Base-by-base conservation (phyloP, 2,113 vertebrate genomes). In the Spea multiplicata region DNA sequence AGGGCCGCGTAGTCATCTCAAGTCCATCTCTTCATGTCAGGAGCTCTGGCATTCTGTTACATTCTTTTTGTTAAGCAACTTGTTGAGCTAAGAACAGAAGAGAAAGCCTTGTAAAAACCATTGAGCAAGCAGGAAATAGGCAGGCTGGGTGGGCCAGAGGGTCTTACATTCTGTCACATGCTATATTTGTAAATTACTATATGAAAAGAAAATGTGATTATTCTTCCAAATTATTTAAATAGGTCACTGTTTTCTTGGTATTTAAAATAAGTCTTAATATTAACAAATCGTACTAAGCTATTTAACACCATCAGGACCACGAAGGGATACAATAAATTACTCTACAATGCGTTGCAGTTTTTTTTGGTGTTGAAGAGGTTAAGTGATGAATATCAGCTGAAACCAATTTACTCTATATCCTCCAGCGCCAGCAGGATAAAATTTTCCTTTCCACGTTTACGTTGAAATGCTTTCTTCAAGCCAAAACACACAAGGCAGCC, bases 401-500 rank as follows among this genome's bases (percentile, higher is more conserved):
- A 96, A 96, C 94, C 95, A 96, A 96, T 96, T 96, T 96, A 87
- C 91, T 93, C 90, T 88, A 55, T 91, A 94, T 92, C 87, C 88
- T 95, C 94, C 94, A 95, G 94, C 70, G 44, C 95, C 94, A 95
- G 94, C 91, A 90, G 93, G 93, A 94, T 93, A 93, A 92, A 92
- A 93, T 93, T 95, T 95, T 94, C 94, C 94, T 94, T 93, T 93
- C 91, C 94, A 94, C 93, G 93, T 96, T 96, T 95, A 96, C 94
- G 96, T 96, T 95, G 90, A 96, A 96, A 96, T 93, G 94, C 93
- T 95, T 93, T 91, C 91, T 89, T 90, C 88, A 93, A 92, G 95
- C 94, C 93, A 96, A 96, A 96, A 95, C 94, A 96, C 94, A 96
- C 95, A 95, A 95, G 94, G 94, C 93, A 89, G 94, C 92, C 94